phyloP scores from a whole-genome alignment of 2,113 vertebrate species.

The Lota lota region DNA sequence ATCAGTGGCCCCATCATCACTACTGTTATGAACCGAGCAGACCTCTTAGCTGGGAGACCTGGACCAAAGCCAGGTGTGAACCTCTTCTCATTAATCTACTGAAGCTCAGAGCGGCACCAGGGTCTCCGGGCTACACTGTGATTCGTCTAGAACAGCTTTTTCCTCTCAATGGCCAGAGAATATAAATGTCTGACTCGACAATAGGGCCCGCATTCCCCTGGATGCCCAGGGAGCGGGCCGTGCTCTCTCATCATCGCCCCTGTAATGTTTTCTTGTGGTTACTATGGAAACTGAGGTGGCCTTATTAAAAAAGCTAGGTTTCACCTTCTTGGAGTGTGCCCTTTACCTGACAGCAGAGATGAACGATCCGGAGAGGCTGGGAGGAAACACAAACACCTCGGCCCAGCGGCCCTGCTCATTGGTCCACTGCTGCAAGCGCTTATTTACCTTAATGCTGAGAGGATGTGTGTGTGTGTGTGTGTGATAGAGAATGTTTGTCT shows the following conservation, averaged over 20 bases:
- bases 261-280: slow-evolving; percentile 59
- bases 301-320: slow-evolving; percentile 66
- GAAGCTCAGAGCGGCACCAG: slow-evolving; percentile 47
- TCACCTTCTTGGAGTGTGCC: slow-evolving; percentile 69
- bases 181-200: slow-evolving; percentile 44
- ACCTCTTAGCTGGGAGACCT: slow-evolving; percentile 59
- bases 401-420: slow-evolving; percentile 66
- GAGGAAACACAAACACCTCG: slow-evolving; percentile 73
- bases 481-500: slow-evolving; percentile 5
- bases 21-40: background rate
- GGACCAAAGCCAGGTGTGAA: slow-evolving; percentile 54
- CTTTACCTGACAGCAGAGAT: slow-evolving; percentile 75
- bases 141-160: slow-evolving; percentile 52
- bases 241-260: slow-evolving; percentile 59
- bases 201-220: slow-evolving; percentile 25
- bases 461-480: slow-evolving; percentile 36
- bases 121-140: slow-evolving; percentile 41
- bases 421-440: slow-evolving; percentile 65
- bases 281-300: slow-evolving; percentile 62
- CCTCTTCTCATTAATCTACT: slow-evolving; percentile 62
- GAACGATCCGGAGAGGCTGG: slow-evolving; percentile 69
- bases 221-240: slow-evolving; percentile 55
- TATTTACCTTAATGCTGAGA: slow-evolving; percentile 71
- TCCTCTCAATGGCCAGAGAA: slow-evolving; percentile 50
- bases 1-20: no score